phyloP scores from a whole-genome alignment of 2,888 invertebrate genomes.

The Thymelicus lineola region DNA sequence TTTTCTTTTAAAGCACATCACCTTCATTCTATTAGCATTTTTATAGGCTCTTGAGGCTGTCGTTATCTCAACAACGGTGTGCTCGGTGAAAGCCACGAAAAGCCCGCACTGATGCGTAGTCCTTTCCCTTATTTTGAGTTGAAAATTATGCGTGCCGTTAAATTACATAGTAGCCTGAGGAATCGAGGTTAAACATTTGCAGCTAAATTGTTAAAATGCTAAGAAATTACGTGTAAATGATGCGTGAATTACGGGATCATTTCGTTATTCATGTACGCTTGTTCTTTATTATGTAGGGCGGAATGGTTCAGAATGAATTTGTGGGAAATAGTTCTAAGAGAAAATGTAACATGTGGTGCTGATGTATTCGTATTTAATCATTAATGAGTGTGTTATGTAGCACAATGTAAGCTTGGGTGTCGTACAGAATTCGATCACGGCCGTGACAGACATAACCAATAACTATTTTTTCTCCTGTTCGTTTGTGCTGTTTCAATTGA shows the following conservation, averaged over 20 bases:
- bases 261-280: background rate
- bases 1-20: slow-evolving; percentile 57
- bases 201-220: background rate
- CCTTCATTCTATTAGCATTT: slow-evolving; percentile 70
- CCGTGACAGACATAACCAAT: too few species aligned
- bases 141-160: slow-evolving; percentile 49
- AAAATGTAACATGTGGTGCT: background rate
- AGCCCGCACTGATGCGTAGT: slow-evolving; percentile 23
- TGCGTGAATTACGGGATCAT: background rate
- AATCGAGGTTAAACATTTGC: background rate
- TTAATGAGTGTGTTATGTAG: too few species aligned
- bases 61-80: slow-evolving; percentile 59
- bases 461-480: too few species aligned
- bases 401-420: too few species aligned
- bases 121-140: slow-evolving; percentile 55
- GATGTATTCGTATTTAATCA: too few species aligned
- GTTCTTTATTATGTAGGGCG: background rate
- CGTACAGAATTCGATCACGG: too few species aligned
- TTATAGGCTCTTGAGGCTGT: slow-evolving; percentile 63
- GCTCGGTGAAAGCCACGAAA: slow-evolving; percentile 48
- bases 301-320: background rate
- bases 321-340: background rate
- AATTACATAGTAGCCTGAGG: slow-evolving; percentile 6
- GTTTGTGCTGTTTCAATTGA: too few species aligned
- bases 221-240: background rate